Base-by-base conservation (phyloP, 2,113 vertebrate genomes). In the Cygnus atratus region DNA sequence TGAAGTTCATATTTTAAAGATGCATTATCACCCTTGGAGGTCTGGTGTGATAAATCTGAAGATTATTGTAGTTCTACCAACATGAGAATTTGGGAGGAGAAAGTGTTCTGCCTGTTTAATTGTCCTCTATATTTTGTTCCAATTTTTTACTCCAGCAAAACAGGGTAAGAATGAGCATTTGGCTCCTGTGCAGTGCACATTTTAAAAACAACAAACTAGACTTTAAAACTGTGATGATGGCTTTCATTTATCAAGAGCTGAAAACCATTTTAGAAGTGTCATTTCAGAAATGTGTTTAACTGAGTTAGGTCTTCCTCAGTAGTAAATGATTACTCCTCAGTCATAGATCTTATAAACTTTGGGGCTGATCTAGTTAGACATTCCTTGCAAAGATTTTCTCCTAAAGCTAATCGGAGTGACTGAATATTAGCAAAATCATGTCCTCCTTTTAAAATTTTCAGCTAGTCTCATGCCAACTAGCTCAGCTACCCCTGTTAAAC, bases 1-100 rank as follows among this genome's bases (percentile, higher is more conserved):
- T 94, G 95, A 95, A 95, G 92, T 98, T 98, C 19, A 59, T 97
- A 96, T 97, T 97, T 97, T 97, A 96, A 97, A 97, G 95, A 97
- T 97, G 91, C 89, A 96, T 98, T 97, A 93, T 96, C 95, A 68
- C 96, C 84, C 95, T 95, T 88, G 97, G 96, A 97, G 89, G 94
- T 98, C 96, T 83, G 77, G 41, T 95, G 50, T 97, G 95, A 96
- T 93, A 97, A 96, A 98, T 97, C 95, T 92, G 87, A 92, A 93
- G 92, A 95, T 97, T 91, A 89, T 77, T 71, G 61, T 91, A 63
- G 74, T 94, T 93, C 74, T 83, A 95, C 85, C 91, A 96, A 75
- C 25, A 72, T 88, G 93, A 77, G 78, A 62, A 93, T 90, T 97
- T 96, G 90, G 77, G 77, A 96, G 55, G 71, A 92, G 84, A 80